Base-by-base conservation (phyloP, 30 jellyfish, hydroid and myxozoan genomes). In the Hydractinia symbiolongicarpus region DNA sequence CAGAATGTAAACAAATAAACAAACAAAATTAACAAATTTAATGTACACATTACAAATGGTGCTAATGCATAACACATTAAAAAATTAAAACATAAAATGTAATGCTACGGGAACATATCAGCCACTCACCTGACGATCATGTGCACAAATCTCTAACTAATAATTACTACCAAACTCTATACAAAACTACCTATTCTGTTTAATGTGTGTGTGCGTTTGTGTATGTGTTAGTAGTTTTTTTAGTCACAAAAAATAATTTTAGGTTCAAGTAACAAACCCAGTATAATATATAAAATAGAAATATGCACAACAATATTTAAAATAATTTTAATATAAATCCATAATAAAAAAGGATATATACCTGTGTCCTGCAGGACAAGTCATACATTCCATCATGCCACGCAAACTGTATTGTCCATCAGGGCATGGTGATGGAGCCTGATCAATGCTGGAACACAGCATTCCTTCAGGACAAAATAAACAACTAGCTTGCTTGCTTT, bases 381-480 rank as follows among this genome's bases (percentile, higher is more conserved):
- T 1, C 53, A 70, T 30, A 66, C 98, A 91, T 44, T 80, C 96
- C 13, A 9, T 50, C 55, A 61, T 62, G 20, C 95, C 96, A 19
- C 50, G 61, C 4, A 17, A 11, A 70, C 98, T 91, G 86, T 91
- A 91, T 4, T 85, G 73, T 7, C 96, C 96, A 73, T 72, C 68
- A 4, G 87, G 67, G 78, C 98, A 91, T 49, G 77, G 79, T 67
- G 70, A 66, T 5, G 98, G 96, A 5, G 81, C 15, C 19, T 69
- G 81, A 66, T 81, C 70, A 58, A 72, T 82, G 0, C 83, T 66
- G 10, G 21, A 66, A 58, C 98, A 91, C 81, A 44, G 56, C 61
- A 70, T 15, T 5, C 98, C 98, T 9, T 89, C 95, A 3, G 98
- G 98, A 67, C 98, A 91, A 9, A 40, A 49, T 5, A 71, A 10